Conservation (phyloP, 2,113 vertebrate genomes). For the Amphiprion percula region DNA sequence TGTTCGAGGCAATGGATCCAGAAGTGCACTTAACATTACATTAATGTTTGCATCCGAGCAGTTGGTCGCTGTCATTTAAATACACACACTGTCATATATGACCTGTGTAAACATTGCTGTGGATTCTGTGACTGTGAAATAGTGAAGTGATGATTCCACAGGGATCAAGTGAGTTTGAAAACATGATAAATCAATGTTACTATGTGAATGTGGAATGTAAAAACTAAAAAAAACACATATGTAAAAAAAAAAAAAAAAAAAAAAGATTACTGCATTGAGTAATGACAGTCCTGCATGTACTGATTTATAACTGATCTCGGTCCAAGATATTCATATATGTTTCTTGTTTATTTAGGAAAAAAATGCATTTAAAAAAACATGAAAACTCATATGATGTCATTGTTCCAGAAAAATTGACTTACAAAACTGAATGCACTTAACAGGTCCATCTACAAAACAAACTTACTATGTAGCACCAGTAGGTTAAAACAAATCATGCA, state of each 20-base stretch:
- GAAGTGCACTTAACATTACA: constrained; percentile 75
- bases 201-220: constrained; percentile 62
- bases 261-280: constrained; percentile 44
- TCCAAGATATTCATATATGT: constrained; percentile 78
- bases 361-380: constrained; percentile 58
- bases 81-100: constrained; percentile 36
- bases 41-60: constrained; percentile 42
- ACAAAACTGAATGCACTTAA: constrained; percentile 77
- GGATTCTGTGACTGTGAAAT: constrained; percentile 44
- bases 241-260: constrained; percentile 5
- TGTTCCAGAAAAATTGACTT: constrained; percentile 70
- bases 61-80: constrained; percentile 42
- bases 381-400: constrained; percentile 46
- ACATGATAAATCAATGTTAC: constrained; percentile 29
- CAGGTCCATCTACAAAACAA: constrained; percentile 69
- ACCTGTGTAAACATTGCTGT: constrained; percentile 59
- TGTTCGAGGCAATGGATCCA: constrained; percentile 68
- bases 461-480: constrained; percentile 90
- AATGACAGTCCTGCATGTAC: constrained; percentile 54
- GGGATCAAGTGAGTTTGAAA: constrained; percentile 44
- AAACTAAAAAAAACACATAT: constrained; percentile 8
- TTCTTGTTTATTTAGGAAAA: constrained; percentile 54
- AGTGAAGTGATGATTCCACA: constrained; percentile 55
- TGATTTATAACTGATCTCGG: constrained; percentile 50
- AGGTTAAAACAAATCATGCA: constrained; percentile 84